Conservation (phyloP, 2,113 vertebrate species). For the Rhynchomys soricoides region DNA sequence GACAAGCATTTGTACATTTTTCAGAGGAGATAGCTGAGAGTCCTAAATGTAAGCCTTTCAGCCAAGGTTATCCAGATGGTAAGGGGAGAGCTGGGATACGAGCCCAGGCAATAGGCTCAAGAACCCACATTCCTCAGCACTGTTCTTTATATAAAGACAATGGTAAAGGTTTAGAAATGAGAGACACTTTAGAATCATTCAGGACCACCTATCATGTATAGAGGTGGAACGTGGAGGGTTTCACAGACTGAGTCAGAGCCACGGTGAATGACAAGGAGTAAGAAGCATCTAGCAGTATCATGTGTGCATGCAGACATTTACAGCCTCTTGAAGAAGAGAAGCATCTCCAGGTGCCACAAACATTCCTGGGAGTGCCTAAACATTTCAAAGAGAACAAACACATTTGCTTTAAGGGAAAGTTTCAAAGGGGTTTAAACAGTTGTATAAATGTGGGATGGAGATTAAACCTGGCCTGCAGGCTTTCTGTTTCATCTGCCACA, state of each 20-base stretch:
- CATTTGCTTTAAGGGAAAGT: background rate
- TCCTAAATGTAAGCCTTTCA: background rate
- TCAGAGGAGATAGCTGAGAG: background rate
- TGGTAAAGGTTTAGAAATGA: conserved; percentile 44
- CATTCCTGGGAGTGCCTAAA: background rate
- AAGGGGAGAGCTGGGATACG: conserved; percentile 36
- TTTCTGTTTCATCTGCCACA: background rate
- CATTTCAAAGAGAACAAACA: background rate
- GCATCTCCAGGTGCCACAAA: too few species aligned
- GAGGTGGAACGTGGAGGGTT: background rate
- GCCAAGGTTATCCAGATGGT: conserved; percentile 56
- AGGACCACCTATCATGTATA: background rate
- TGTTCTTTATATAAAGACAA: conserved; percentile 50
- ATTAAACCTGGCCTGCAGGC: background rate
- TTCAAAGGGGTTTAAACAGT: background rate
- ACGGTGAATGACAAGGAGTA: background rate
- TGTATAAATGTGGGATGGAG: background rate
- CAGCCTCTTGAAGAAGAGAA: fast-evolving
- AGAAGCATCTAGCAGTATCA: background rate
- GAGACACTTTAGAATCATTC: background rate
- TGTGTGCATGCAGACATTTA: fast-evolving
- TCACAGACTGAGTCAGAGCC: background rate
- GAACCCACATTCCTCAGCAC: conserved; percentile 44
- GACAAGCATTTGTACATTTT: background rate
- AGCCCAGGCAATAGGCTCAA: conserved; percentile 49